These are phyloP conservation scores for Eurytoma adleriae DNA, from an alignment of 2,888 invertebrate species.

Conservation along the genomic window DNA sequence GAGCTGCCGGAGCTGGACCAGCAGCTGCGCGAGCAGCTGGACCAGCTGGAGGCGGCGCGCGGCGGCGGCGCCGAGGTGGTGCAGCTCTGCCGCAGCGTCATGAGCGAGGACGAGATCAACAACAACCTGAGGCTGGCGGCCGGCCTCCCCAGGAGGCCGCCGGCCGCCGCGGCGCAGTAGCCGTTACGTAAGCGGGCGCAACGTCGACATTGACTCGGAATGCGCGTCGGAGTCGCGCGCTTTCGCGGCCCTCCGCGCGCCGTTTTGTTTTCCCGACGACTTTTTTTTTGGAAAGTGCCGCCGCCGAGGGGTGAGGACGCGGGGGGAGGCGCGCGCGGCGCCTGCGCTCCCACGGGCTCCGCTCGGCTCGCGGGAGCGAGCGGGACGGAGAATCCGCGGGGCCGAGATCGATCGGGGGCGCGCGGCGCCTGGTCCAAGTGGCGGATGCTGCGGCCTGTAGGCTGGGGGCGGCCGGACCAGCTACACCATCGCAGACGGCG, in stretches of 20 bases:
- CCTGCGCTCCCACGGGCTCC: no score
- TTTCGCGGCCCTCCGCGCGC: no score
- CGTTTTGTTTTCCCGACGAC: no score
- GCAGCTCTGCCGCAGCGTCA: conserved; percentile 22
- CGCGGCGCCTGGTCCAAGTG: conserved; percentile 4
- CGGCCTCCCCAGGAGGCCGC: conserved; percentile 16
- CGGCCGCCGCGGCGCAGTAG: conserved; percentile 27
- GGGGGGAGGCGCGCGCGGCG: no score
- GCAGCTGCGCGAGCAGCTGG: conserved; percentile 38
- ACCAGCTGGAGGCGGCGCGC: neutral
- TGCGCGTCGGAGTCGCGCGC: no score
- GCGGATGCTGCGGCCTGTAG: neutral
- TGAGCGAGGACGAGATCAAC: conserved; percentile 48
- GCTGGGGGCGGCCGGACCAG: no score
- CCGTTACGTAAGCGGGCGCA: neutral
- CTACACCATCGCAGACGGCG: neutral
- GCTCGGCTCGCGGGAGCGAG: no score
- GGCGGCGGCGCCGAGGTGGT: neutral
- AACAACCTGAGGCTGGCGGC: conserved; percentile 33
- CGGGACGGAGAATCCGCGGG: no score
- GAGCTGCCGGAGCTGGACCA: conserved; percentile 22
- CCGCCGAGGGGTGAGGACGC: no score
- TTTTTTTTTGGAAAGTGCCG: no score
- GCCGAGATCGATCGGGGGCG: neutral
- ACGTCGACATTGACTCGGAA: conserved; percentile 13